Evolutionary conservation across 2,113 vertebrate genomes (phyloP).

Genomic region (Elanoides forficatus): DNA sequence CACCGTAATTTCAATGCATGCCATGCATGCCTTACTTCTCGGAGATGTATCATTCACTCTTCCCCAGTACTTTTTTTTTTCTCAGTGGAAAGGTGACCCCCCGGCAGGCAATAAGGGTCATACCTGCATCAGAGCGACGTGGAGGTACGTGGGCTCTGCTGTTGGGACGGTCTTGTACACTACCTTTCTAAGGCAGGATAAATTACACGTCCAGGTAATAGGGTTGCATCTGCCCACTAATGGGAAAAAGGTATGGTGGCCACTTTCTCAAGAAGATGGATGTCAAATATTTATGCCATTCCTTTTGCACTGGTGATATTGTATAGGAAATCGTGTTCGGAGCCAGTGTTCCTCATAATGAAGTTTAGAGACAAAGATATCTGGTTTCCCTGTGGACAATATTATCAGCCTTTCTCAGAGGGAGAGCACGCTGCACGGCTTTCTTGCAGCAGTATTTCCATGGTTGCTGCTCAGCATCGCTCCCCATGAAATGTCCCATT

Average conservation of each 20-base stretch:
- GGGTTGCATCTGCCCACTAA: neutral
- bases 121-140: neutral
- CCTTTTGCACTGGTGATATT: neutral
- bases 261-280: neutral
- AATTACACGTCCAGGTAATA: neutral
- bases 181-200: neutral
- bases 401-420: neutral
- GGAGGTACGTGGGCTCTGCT: neutral
- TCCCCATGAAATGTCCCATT: neutral
- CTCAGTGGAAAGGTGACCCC: neutral
- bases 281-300: neutral
- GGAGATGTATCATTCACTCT: neutral
- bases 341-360: neutral
- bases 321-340: neutral
- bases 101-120: rapidly evolving
- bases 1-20: neutral
- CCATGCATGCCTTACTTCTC: neutral
- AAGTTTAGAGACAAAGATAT: neutral
- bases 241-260: too few relatives aligned
- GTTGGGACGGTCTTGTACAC: rapidly evolving
- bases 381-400: neutral
- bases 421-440: neutral
- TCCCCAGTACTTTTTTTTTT: neutral
- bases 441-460: neutral
- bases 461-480: neutral